Conservation (phyloP, 1,140 invertebrate species). For the Drosophila prosaltans region DNA sequence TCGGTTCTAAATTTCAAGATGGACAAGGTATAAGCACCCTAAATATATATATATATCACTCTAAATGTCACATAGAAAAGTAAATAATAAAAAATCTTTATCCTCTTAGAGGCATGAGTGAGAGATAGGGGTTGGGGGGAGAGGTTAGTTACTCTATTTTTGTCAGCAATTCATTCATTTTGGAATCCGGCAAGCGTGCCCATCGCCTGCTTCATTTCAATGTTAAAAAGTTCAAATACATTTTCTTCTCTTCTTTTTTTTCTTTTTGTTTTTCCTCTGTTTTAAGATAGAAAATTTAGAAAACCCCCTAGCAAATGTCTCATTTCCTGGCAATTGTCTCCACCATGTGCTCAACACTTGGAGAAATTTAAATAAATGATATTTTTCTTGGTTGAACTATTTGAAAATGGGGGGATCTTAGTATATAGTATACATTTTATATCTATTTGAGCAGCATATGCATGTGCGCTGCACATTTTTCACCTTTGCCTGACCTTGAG, state of each 20-base stretch:
- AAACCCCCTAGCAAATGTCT: constrained; percentile 69
- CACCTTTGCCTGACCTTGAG: constrained; percentile 75
- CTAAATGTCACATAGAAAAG: not conserved
- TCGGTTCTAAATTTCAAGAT: constrained; percentile 9
- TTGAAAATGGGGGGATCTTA: not conserved
- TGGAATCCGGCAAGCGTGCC: constrained; percentile 61
- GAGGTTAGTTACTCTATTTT: constrained; percentile 59
- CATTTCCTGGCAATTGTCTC: constrained; percentile 78
- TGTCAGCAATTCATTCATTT: constrained; percentile 74
- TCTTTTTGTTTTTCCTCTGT: no score
- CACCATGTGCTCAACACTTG: constrained; percentile 60
- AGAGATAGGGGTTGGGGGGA: not conserved
- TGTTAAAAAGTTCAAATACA: constrained; percentile 80
- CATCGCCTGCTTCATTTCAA: constrained; percentile 72
- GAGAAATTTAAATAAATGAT: constrained; percentile 65
- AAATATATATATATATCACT: constrained; percentile 5
- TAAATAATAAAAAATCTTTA: constrained; percentile 19
- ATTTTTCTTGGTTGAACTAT: constrained; percentile 40
- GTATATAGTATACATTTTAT: no score
- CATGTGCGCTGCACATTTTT: constrained; percentile 67
- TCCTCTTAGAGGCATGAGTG: no score
- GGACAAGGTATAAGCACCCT: constrained; percentile 1
- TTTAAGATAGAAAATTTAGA: not conserved
- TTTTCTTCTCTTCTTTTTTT: constrained; percentile 21
- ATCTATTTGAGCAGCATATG: constrained; percentile 33